Conservation (phyloP, 2,113 vertebrate species). For the Solenodon paradoxus region DNA sequence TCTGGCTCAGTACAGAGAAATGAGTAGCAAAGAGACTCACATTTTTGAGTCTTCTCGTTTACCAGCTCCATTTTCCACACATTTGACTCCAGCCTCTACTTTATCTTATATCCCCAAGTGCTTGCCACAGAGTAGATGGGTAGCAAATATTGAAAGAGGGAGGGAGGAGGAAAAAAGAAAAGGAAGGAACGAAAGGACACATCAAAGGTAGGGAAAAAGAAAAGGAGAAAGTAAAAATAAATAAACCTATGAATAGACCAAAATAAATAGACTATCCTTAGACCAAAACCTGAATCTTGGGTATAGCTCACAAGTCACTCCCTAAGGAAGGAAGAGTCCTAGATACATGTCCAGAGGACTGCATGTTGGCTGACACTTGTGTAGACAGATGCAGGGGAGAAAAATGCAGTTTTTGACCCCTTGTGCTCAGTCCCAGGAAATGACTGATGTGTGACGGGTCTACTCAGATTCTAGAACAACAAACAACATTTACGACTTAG, state of each 20-base stretch:
- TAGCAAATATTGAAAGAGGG: background rate
- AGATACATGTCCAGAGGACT: too few relatives aligned
- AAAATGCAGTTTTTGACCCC: background rate
- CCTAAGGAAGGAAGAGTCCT: background rate
- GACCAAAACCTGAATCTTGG: background rate
- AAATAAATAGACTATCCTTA: background rate
- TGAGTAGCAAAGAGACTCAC: background rate
- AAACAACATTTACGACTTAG: background rate
- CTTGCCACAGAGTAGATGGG: background rate
- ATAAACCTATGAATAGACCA: background rate
- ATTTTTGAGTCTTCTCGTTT: background rate
- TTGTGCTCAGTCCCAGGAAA: background rate
- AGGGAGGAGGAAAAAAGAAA: background rate
- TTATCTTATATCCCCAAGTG: background rate
- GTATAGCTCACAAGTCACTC: background rate
- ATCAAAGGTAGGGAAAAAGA: background rate
- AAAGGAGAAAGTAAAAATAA: background rate
- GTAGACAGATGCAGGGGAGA: background rate
- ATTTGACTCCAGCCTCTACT: background rate
- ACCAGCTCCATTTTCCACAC: background rate
- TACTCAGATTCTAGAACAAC: background rate
- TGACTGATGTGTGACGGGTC: background rate
- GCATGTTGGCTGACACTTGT: fast-evolving
- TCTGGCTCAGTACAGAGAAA: background rate
- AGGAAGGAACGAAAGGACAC: background rate